These are phyloP conservation scores for Leiothrix lutea DNA, from an alignment of 2,113 vertebrate species.

Conservation along the genomic window DNA sequence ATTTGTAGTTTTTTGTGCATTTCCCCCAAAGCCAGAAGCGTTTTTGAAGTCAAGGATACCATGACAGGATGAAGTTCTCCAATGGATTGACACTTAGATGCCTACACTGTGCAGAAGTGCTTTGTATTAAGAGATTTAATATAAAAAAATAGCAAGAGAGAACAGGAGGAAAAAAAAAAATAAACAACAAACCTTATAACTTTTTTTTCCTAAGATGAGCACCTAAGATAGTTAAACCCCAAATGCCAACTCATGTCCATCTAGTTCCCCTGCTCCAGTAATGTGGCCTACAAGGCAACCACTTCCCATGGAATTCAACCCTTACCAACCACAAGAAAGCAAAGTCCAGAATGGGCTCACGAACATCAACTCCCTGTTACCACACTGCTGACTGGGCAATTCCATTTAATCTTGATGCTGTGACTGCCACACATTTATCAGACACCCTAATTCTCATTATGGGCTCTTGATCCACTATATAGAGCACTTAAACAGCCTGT, in stretches of 20 bases:
- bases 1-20: background rate
- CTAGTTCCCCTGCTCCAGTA: background rate
- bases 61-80: background rate
- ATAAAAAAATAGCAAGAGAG: background rate
- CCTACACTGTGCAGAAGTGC: background rate
- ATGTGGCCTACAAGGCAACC: background rate
- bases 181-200: rapidly evolving
- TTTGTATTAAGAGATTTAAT: background rate
- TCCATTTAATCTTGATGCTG: background rate
- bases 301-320: background rate
- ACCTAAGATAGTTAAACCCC: background rate
- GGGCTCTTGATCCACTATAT: background rate
- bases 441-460: background rate
- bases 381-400: background rate
- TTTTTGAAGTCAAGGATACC: background rate
- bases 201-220: background rate
- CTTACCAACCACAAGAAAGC: background rate
- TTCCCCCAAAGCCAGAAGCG: background rate
- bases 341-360: background rate
- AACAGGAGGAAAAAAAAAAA: background rate
- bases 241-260: background rate
- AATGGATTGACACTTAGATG: background rate
- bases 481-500: background rate
- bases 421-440: background rate
- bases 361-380: background rate